Evolutionary conservation across 2,888 invertebrate species (phyloP).

Genomic region (Mythimna impura): DNA sequence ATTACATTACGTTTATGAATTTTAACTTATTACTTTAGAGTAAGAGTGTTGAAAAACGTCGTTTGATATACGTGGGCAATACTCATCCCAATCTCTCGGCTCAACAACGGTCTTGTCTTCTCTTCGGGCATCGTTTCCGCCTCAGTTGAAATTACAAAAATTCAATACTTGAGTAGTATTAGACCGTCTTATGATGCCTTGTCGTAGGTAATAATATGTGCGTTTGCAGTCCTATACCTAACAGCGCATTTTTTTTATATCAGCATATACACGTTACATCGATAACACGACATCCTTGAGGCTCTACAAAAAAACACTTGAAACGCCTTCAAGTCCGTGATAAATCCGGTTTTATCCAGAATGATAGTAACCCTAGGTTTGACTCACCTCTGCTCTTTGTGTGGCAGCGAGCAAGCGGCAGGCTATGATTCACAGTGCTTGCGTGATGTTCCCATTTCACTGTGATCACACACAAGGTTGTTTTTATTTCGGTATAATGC

Average conservation of each 20-base stretch:
- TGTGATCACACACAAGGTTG: constrained; percentile 74
- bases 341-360: constrained; percentile 65
- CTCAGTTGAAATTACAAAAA: too few relatives aligned
- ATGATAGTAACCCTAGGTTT: constrained; percentile 61
- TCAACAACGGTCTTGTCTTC: too few relatives aligned
- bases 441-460: constrained; percentile 80
- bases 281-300: constrained; percentile 49
- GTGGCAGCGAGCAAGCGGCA: constrained; percentile 27
- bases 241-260: constrained; percentile 18
- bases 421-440: constrained; percentile 76
- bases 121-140: too few relatives aligned
- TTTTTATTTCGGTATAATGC: constrained; percentile 71
- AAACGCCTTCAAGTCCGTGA: constrained; percentile 47
- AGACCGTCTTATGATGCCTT: background rate
- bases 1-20: too few relatives aligned
- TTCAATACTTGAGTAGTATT: background rate
- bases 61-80: too few relatives aligned
- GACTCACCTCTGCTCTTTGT: constrained; percentile 64
- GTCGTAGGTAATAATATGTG: background rate
- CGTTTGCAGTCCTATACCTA: background rate
- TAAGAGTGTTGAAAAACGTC: too few relatives aligned
- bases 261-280: constrained; percentile 26
- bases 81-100: too few relatives aligned
- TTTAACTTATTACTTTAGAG: too few relatives aligned
- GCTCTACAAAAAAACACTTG: constrained; percentile 41